A percentile compares a stretch with the other conserved stretches of the same genome.
Conservation (phyloP, 2,888 invertebrate species). For the Idaea aversata region DNA sequence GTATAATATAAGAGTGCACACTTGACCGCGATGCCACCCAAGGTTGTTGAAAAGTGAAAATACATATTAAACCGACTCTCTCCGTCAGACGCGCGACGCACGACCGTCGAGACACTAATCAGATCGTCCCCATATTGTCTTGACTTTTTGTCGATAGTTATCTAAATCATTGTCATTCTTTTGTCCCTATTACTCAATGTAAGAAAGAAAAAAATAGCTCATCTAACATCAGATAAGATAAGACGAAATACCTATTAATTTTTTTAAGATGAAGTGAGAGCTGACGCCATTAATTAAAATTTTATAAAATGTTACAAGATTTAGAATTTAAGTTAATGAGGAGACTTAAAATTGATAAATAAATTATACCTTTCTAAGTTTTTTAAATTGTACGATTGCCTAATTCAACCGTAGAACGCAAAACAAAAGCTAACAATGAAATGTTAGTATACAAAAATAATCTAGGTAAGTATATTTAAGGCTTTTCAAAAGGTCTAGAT, state of each 20-base stretch:
- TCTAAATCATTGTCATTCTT: not conserved
- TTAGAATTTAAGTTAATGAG: too few species aligned
- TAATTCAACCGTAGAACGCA: too few species aligned
- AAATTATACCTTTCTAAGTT: too few species aligned
- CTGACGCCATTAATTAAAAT: not conserved
- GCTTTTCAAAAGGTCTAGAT: not conserved
- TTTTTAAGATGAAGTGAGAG: not conserved
- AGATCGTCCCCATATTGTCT: conserved; percentile 6
- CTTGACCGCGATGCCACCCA: not conserved
- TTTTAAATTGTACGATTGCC: too few species aligned
- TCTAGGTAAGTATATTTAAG: not conserved
- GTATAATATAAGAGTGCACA: not conserved
- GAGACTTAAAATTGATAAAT: too few species aligned
- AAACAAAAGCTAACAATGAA: too few species aligned
- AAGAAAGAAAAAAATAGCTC: not conserved
- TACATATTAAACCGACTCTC: conserved; percentile 4
- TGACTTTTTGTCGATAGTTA: not conserved
- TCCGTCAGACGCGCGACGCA: not conserved
- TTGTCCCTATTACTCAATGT: not conserved
- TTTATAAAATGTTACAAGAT: not conserved
- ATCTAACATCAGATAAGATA: not conserved
- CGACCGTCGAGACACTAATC: not conserved
- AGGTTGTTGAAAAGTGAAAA: conserved; percentile 1
- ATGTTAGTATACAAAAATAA: too few species aligned
- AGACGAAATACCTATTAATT: not conserved